These are phyloP conservation scores for Lycophotia porphyrea DNA, from an alignment of 2,888 invertebrate genomes.

Conservation along the genomic window DNA sequence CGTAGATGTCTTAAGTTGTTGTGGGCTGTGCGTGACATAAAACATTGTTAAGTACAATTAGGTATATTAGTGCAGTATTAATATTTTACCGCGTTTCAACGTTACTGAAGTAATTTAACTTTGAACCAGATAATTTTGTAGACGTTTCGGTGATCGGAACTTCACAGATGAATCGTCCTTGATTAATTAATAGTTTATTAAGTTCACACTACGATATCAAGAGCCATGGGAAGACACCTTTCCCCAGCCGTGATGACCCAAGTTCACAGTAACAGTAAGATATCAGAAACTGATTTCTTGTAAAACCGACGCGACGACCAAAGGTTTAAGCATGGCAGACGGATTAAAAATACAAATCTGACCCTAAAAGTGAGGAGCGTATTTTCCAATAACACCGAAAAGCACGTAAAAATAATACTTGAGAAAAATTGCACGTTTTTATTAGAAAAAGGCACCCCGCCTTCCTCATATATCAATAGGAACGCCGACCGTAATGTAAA, in stretches of 20 bases:
- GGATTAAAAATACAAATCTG: conserved; percentile 10
- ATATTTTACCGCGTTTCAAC: not conserved
- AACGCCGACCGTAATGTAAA: conserved; percentile 56
- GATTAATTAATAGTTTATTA: not conserved
- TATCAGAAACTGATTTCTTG: not conserved
- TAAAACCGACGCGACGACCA: not conserved
- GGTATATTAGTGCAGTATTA: not conserved
- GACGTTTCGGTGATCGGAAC: not conserved
- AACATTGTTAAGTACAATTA: not conserved
- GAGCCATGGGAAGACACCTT: not conserved
- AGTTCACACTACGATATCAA: too few relatives aligned
- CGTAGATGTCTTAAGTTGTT: not conserved
- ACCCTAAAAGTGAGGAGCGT: not conserved
- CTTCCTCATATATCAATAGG: conserved; percentile 54
- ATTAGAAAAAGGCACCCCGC: conserved; percentile 41
- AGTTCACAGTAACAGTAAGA: not conserved
- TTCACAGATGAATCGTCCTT: not conserved
- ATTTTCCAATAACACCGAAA: conserved; percentile 9
- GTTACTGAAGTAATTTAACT: conserved; percentile 2
- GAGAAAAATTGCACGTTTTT: conserved; percentile 40
- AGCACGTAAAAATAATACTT: conserved; percentile 23
- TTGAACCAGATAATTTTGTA: not conserved
- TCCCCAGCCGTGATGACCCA: not conserved
- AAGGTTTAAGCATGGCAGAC: not conserved
- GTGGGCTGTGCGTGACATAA: not conserved